A percentile compares a stretch with the other conserved stretches of the same genome.
Conservation (phyloP, 2,797 vertebrate genomes). For the Mustela erminea region DNA sequence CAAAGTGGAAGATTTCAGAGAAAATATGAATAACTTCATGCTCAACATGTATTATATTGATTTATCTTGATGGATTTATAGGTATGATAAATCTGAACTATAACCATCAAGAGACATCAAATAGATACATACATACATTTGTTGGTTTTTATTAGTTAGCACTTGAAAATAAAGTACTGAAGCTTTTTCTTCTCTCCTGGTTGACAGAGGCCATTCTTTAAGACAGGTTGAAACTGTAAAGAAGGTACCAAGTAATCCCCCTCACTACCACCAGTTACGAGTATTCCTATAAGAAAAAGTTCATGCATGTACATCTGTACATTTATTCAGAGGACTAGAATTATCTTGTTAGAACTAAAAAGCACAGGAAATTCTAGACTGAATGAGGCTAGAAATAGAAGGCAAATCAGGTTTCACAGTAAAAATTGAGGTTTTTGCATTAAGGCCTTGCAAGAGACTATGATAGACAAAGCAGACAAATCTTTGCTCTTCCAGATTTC, state of each 20-base stretch:
- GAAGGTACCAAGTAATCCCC: neutral
- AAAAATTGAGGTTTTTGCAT: constrained; percentile 7
- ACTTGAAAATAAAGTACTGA: neutral
- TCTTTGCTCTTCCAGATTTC: neutral
- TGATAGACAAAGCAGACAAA: neutral
- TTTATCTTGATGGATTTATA: neutral
- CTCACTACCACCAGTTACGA: neutral
- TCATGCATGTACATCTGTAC: neutral
- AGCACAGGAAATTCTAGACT: neutral
- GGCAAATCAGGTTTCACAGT: neutral
- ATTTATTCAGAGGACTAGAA: neutral
- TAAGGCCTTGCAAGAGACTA: neutral
- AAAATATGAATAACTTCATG: neutral
- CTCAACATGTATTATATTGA: neutral
- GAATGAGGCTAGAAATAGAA: neutral
- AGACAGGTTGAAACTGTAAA: neutral
- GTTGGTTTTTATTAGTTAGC: constrained; percentile 19
- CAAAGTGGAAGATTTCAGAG: neutral
- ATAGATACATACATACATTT: neutral
- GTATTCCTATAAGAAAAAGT: neutral
- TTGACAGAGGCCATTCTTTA: neutral
- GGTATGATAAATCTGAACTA: neutral
- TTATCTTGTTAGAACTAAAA: neutral
- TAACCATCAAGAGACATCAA: neutral
- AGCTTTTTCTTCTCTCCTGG: neutral